Conservation (phyloP, 2,113 vertebrate species). For the Felis chaus region DNA sequence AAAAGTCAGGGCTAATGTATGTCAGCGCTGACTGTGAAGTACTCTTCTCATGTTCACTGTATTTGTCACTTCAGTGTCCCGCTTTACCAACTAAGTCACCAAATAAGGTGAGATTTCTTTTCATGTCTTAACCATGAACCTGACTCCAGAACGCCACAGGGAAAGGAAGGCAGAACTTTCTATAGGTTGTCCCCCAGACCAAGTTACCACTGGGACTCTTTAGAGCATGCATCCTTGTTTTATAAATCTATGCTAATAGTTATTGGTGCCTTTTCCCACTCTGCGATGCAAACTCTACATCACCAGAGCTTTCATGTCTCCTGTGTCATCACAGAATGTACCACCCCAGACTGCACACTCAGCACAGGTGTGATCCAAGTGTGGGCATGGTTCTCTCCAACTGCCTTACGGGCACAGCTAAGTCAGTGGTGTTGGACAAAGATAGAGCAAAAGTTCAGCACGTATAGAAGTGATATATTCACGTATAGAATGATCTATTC, state of each 20-base stretch:
- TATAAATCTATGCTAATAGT: background rate
- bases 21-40: background rate
- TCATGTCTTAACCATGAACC: background rate
- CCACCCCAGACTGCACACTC: background rate
- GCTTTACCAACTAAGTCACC: background rate
- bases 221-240: background rate
- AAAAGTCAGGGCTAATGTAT: slow-evolving; percentile 50
- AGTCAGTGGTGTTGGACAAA: background rate
- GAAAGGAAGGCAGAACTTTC: slow-evolving; percentile 26
- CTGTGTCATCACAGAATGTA: background rate
- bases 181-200: background rate
- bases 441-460: background rate
- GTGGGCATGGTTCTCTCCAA: background rate
- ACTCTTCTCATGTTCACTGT: background rate
- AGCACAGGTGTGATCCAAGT: background rate
- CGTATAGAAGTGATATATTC: background rate
- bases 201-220: background rate
- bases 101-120: slow-evolving; percentile 52
- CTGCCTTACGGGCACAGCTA: background rate
- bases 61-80: slow-evolving; percentile 7
- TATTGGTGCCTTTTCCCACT: background rate
- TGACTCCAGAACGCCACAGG: background rate
- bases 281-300: background rate
- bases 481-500: background rate
- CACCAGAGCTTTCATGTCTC: background rate